Conservation (phyloP, 2,888 invertebrate species). For the Diaphora mendica region DNA sequence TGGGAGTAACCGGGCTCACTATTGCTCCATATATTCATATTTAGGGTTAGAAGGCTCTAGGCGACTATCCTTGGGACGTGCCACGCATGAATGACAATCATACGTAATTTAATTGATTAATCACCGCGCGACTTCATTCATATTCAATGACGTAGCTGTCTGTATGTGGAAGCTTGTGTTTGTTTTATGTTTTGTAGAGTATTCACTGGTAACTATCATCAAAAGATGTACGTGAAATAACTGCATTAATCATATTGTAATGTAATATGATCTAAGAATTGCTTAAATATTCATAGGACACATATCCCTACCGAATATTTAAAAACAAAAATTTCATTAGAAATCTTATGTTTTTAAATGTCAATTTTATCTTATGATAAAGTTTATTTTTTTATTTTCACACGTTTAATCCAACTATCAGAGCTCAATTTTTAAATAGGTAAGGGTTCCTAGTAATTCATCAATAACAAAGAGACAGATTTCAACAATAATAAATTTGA, state of each 20-base stretch:
- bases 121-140: conserved; percentile 34
- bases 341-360: too few species aligned
- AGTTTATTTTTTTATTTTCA: too few species aligned
- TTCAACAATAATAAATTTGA: too few species aligned
- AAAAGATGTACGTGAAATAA: neutral
- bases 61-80: conserved; percentile 47
- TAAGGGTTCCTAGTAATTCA: too few species aligned
- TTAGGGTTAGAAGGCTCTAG: conserved; percentile 64
- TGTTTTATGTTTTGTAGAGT: neutral
- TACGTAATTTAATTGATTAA: conserved; percentile 58
- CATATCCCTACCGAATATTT: too few species aligned
- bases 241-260: neutral
- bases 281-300: neutral
- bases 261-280: neutral
- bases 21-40: conserved; percentile 81
- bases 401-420: too few species aligned
- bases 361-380: too few species aligned
- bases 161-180: conserved; percentile 3
- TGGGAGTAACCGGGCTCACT: conserved; percentile 69
- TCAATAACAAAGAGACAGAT: too few species aligned
- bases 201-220: neutral
- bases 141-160: conserved; percentile 25
- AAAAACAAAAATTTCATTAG: too few species aligned
- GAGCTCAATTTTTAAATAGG: too few species aligned
- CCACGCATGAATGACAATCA: conserved; percentile 61